These are phyloP conservation scores for Drosophila hawaiiensis DNA, from an alignment of 2,888 invertebrate genomes.

Conservation along the genomic window DNA sequence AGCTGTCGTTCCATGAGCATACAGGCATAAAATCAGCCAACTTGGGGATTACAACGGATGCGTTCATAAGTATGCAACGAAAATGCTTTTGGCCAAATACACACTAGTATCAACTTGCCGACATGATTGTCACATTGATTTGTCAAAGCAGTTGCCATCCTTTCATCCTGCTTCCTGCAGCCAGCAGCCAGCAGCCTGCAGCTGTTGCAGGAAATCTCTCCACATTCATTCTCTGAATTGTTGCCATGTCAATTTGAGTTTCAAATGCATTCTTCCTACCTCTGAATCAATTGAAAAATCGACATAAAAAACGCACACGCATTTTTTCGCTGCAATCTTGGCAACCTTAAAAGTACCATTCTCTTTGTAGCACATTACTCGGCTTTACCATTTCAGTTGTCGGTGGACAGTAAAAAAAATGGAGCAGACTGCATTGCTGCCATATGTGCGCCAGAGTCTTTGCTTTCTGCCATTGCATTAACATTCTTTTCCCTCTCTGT, in stretches of 20 bases:
- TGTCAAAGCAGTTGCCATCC: constrained; percentile 66
- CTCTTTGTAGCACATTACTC: constrained; percentile 23
- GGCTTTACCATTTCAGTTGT: constrained; percentile 22
- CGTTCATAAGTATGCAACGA: constrained; percentile 69
- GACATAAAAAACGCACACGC: constrained; percentile 8
- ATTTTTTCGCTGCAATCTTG: constrained; percentile 37
- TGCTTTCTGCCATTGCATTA: background rate
- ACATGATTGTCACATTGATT: constrained; percentile 78
- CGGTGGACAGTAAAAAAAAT: constrained; percentile 35
- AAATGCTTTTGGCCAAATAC: constrained; percentile 44
- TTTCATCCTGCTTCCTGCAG: constrained; percentile 21
- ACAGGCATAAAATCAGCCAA: constrained; percentile 49
- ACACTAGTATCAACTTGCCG: constrained; percentile 49
- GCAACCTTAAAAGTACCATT: constrained; percentile 16
- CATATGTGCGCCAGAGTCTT: constrained; percentile 10
- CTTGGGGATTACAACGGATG: constrained; percentile 26
- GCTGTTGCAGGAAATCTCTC: constrained; percentile 31
- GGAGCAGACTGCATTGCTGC: constrained; percentile 15
- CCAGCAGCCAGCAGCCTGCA: constrained; percentile 33
- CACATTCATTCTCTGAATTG: constrained; percentile 15
- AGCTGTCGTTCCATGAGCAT: constrained; percentile 42
- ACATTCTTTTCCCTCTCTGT: background rate
- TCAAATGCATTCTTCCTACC: constrained; percentile 53
- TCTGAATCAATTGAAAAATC: constrained; percentile 12
- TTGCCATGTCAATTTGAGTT: constrained; percentile 66